Evolutionary conservation across 1,140 invertebrate genomes (phyloP), one percentile per base, ranked within the genome.

Genomic region (Heliothis subflexa): DNA sequence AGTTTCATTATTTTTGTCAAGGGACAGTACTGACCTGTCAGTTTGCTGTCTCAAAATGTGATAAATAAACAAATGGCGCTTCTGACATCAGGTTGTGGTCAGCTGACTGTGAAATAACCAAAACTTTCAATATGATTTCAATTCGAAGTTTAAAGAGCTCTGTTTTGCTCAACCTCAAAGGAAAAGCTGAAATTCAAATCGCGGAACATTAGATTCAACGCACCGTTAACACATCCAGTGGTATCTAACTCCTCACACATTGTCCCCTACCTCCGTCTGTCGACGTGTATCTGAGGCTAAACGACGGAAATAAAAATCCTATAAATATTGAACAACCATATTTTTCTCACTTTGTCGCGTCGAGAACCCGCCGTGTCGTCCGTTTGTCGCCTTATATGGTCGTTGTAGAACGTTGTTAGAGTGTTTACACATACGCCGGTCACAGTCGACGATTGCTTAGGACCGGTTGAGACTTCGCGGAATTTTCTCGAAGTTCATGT

Each of bases 321-420:
- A 94, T 94, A 93, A 94, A 93, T 94, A 94, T 94, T 94, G 91
- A 93, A 90, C 89, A 89, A 92, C 86, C 86, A 91, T 93, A 93
- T 93, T 92, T 93, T 94, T 93, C 91, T 92, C 91, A 94, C 92
- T 94, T 94, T 92, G 91, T 92, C 88, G 90, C 83, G 78, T 83
- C 79, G 82, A 84, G 84, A 81, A 84, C 80, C 81, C 79, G 81
- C 80, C 86, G 78, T 86, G 85, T 85, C 84, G 84, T 82, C 79
- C 80, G 81, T 87, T 82, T 81, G 81, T 82, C 50, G 80, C 81
- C 83, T 71, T 84, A 74, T 79, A 81, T 55, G 79, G 82, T 52
- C 59, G 52, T 66, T 68, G 82, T 81, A 80, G 50, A 77, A 73
- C 61, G 78, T 64, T 66, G 49, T 83, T 75, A 80, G 68, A 81